Evolutionary conservation across 2,888 invertebrate species (phyloP).

Genomic region (Microdon myrmicae): DNA sequence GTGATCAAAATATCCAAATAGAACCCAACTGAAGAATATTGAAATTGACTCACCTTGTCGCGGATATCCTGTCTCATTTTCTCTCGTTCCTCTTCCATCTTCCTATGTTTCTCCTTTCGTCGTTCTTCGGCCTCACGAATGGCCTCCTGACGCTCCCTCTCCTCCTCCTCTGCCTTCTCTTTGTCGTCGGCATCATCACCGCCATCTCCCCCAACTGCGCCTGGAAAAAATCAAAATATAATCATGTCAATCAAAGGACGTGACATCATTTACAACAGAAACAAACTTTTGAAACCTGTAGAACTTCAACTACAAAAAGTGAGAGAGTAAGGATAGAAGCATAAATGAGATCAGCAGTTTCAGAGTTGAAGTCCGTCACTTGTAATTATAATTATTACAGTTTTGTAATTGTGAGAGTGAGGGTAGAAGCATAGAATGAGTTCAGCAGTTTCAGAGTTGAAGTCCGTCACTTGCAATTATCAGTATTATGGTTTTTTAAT

Average conservation of each 20-base stretch:
- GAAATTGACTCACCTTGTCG: conserved; percentile 84
- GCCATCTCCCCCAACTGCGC: conserved; percentile 91
- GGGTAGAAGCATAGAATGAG: too few species aligned
- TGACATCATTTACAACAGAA: too few species aligned
- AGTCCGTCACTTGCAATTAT: too few species aligned
- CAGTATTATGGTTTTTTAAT: too few species aligned
- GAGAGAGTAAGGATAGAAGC: too few species aligned
- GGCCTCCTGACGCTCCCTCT: conserved; percentile 97
- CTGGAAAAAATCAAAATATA: conserved; percentile 67
- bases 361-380: too few species aligned
- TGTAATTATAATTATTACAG: too few species aligned
- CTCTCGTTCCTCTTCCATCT: conserved; percentile 99
- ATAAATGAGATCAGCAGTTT: too few species aligned
- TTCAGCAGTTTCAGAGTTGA: too few species aligned
- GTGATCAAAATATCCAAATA: conserved; percentile 9
- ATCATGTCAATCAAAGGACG: conserved; percentile 20
- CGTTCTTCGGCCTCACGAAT: conserved; percentile 97
- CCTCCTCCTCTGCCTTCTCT: conserved; percentile 98
- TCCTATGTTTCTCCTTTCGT: conserved; percentile 98
- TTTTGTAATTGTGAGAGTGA: too few species aligned
- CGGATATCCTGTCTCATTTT: conserved; percentile 99
- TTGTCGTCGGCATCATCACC: conserved; percentile 93
- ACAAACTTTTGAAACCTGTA: too few species aligned
- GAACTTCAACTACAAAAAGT: too few species aligned
- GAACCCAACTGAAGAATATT: conserved; percentile 1